These are phyloP conservation scores for Gobio gobio DNA, from an alignment of 2,113 vertebrate species.

Conservation along the genomic window DNA sequence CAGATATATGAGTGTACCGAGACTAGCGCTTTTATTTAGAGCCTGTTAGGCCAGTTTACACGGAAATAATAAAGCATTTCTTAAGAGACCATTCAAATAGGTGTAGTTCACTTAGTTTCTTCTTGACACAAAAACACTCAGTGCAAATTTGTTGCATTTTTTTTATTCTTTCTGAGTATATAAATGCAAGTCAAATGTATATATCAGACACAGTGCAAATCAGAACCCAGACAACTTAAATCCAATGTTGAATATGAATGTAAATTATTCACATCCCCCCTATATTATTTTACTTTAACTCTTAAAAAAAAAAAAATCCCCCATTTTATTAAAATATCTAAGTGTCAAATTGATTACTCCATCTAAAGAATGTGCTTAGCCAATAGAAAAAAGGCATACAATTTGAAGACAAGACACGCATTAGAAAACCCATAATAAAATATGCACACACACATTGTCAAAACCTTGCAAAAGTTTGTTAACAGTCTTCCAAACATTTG, in stretches of 20 bases:
- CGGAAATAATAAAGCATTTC: neutral
- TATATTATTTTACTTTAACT: constrained; percentile 18
- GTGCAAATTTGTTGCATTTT: neutral
- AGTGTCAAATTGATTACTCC: neutral
- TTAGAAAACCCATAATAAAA: constrained; percentile 20
- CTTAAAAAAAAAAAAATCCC: neutral
- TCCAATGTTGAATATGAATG: constrained; percentile 38
- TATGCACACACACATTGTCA: constrained; percentile 1
- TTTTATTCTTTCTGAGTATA: constrained; percentile 37
- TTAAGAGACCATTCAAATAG: neutral
- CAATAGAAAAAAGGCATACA: constrained; percentile 15
- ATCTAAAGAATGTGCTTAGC: constrained; percentile 2
- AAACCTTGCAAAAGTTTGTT: neutral
- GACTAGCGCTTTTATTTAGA: neutral
- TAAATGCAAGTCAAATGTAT: constrained; percentile 50
- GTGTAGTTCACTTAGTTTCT: neutral
- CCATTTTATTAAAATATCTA: neutral
- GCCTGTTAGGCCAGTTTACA: neutral
- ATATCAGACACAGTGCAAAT: constrained; percentile 59
- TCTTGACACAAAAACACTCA: neutral
- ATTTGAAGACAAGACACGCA: neutral
- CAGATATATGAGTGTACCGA: neutral
- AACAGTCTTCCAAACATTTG: neutral
- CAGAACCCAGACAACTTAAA: constrained; percentile 58
- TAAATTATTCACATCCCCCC: constrained; percentile 21